Conservation (phyloP, 2,888 invertebrate genomes). For the Cabera pusaria region DNA sequence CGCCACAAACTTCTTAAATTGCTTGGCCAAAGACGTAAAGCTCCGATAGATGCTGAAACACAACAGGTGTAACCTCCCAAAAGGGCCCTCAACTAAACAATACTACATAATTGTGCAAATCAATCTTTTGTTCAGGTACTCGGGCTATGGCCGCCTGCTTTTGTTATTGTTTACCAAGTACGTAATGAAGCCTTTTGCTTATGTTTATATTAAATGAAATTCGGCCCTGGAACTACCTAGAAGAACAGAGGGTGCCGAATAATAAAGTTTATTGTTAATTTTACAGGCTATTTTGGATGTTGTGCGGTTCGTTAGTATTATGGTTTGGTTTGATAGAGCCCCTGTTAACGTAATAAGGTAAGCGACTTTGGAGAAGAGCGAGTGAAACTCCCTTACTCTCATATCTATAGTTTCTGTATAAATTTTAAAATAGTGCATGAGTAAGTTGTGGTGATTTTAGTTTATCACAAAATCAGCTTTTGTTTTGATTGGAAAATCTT, state of each 20-base stretch:
- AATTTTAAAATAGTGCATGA: too few relatives aligned
- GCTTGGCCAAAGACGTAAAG: too few relatives aligned
- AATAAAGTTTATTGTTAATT: conserved; percentile 30
- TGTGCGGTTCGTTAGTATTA: too few relatives aligned
- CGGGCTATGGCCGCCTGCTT: conserved; percentile 35
- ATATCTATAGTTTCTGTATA: too few relatives aligned
- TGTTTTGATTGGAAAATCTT: too few relatives aligned
- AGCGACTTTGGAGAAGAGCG: too few relatives aligned
- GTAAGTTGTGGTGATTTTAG: too few relatives aligned
- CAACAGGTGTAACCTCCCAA: conserved; percentile 14
- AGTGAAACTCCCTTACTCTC: too few relatives aligned
- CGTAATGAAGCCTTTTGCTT: conserved; percentile 43
- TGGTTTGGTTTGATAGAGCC: too few relatives aligned
- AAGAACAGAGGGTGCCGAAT: conserved; percentile 38
- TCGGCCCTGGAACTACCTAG: conserved; percentile 35
- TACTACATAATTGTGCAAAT: conserved; percentile 36
- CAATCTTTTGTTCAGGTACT: conserved; percentile 41
- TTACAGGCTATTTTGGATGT: conserved; percentile 19
- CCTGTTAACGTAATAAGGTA: too few relatives aligned
- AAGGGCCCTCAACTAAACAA: conserved; percentile 22
- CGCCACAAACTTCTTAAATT: too few relatives aligned
- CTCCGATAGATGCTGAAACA: conserved; percentile 8
- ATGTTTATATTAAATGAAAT: conserved; percentile 51
- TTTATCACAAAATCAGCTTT: too few relatives aligned
- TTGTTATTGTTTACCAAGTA: conserved; percentile 55